These are phyloP conservation scores for Poecile montanus DNA, from an alignment of 2,797 vertebrate genomes.

Conservation along the genomic window DNA sequence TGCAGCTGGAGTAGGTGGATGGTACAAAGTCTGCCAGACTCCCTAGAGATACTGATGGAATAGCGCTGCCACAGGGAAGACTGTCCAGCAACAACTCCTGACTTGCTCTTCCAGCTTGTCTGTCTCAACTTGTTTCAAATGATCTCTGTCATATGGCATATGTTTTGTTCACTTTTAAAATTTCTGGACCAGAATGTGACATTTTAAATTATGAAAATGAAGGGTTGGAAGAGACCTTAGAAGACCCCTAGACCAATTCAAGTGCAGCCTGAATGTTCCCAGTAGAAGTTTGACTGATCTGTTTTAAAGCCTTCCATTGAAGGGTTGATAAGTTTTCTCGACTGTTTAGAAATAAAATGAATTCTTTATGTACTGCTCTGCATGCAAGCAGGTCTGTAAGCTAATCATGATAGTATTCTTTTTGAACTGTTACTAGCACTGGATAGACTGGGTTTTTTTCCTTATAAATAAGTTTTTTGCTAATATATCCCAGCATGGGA, in stretches of 20 bases:
- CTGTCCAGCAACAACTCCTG: background rate
- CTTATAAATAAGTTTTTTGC: background rate
- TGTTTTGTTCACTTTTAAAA: background rate
- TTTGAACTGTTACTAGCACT: background rate
- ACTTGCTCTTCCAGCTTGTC: background rate
- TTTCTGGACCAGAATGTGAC: background rate
- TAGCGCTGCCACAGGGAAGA: background rate
- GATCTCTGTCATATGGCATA: background rate
- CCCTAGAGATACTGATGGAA: background rate
- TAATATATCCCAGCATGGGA: background rate
- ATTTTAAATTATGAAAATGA: background rate
- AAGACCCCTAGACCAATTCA: background rate
- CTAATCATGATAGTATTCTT: background rate
- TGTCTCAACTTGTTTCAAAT: background rate
- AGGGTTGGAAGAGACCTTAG: background rate
- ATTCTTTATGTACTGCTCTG: background rate
- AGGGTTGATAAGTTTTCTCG: background rate
- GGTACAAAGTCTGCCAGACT: background rate
- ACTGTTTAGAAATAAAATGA: no score
- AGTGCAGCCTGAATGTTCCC: background rate
- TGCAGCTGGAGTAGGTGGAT: background rate
- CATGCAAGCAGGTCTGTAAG: background rate
- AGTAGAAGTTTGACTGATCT: background rate
- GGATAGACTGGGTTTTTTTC: background rate
- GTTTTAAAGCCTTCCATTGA: background rate